Base-by-base conservation (phyloP, 2,888 invertebrate species). In the Glyphotaelius pellucidus region DNA sequence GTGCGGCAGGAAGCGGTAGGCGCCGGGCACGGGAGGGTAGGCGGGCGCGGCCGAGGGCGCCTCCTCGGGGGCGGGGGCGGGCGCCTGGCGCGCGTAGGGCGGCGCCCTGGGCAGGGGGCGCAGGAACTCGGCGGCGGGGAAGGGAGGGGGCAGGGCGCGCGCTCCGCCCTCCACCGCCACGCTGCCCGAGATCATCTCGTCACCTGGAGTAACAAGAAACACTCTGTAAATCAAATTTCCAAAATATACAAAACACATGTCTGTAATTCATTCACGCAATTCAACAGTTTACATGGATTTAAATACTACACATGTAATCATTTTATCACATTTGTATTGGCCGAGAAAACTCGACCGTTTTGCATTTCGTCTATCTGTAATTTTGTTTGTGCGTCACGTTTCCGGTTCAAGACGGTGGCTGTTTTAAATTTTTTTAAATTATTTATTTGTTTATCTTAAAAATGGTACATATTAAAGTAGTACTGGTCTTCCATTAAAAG, bases 121-220 rank as follows among this genome's bases (percentile, higher is more conserved):
- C 92, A 97, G 96, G 95, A 97, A 97, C 95, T 97, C 97, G 67
- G 96, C 95, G 94, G 96, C 94, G 96, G 96, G 93, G 95, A 95
- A 94, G 96, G 96, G 94, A 96, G 96, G 95, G 96, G 96, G 95
- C 96, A 96, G 95, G 95, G 96, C 95, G 92, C 95, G 96, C 94
- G 95, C 95, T 94, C 95, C 95, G 95, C 97, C 97, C 96, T 97
- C 97, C 96, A 97, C 96, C 95, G 97, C 97, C 95, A 96, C 96
- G 94, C 96, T 96, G 95, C 97, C 97, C 95, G 97, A 97, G 96
- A 97, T 97, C 97, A 97, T 97, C 96, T 96, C 96, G 95, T 94
- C 95, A 94, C 95, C 97, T 97, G 96, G 12, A 95, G 95, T 38
- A 38, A 91, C 80, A 90, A 90, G 3, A 80, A 84, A 31, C 3